A percentile compares a stretch with the other conserved stretches of the same genome.
phyloP scores from a whole-genome alignment of 2,888 invertebrate genomes.

The Hydraecia micacea region DNA sequence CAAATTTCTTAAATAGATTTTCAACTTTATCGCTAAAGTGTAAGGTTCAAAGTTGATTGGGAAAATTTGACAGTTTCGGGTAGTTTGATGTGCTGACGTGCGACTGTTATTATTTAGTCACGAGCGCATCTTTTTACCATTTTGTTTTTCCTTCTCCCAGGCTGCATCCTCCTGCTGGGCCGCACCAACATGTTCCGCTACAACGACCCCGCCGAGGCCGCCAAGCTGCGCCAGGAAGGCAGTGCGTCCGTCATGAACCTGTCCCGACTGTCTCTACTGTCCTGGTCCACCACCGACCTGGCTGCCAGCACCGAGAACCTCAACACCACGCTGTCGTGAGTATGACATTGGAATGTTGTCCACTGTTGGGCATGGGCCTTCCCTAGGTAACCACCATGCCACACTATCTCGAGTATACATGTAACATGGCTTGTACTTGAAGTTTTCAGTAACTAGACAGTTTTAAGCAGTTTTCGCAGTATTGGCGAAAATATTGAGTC shows the following conservation, averaged over 20 bases:
- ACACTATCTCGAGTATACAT: background rate
- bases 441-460: background rate
- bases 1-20: too few species aligned
- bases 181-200: conserved; percentile 96
- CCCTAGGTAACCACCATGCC: too few species aligned
- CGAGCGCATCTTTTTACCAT: background rate
- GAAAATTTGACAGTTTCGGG: too few species aligned
- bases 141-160: conserved; percentile 74
- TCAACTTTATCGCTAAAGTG: too few species aligned
- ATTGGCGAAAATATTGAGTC: background rate
- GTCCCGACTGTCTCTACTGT: conserved; percentile 94
- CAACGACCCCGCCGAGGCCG: conserved; percentile 97
- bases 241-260: conserved; percentile 93
- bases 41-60: too few species aligned
- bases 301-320: conserved; percentile 93
- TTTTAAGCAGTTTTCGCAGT: background rate
- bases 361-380: too few species aligned
- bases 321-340: conserved; percentile 84
- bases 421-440: background rate
- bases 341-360: conserved; percentile 41
- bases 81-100: too few species aligned
- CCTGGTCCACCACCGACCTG: conserved; percentile 95
- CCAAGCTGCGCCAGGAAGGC: conserved; percentile 94
- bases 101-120: too few species aligned
- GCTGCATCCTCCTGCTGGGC: conserved; percentile 94